Conservation (phyloP, 92 coral and sea anemone species). For the Epizoanthus illoricatus region DNA sequence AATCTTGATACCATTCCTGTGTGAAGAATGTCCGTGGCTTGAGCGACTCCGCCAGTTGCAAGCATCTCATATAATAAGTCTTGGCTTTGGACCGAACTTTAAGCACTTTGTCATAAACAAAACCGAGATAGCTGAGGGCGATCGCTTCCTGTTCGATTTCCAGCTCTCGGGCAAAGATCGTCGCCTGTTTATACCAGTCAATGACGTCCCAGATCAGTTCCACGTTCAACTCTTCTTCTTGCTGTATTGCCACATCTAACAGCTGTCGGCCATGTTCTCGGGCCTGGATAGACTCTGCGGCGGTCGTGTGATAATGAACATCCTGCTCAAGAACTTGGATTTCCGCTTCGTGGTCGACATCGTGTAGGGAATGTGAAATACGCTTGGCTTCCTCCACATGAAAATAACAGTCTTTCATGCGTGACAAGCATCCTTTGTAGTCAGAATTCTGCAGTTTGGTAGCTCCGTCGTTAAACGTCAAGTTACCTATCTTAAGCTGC, state of each 20-base stretch:
- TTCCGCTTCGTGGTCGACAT: conserved; percentile 38
- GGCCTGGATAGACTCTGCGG: conserved; percentile 87
- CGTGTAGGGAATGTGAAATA: conserved; percentile 35
- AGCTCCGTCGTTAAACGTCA: conserved; percentile 75
- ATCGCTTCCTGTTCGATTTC: conserved; percentile 92
- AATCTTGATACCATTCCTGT: conserved; percentile 76
- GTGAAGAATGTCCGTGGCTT: conserved; percentile 78
- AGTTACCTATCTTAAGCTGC: conserved; percentile 56
- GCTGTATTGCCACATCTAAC: conserved; percentile 51
- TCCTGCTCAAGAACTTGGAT: conserved; percentile 62
- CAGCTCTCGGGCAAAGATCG: conserved; percentile 77
- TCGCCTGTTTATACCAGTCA: conserved; percentile 88
- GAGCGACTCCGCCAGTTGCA: conserved; percentile 89
- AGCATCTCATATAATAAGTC: conserved; percentile 68
- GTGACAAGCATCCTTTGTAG: conserved; percentile 70
- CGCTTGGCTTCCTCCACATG: conserved; percentile 87
- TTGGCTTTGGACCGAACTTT: conserved; percentile 72
- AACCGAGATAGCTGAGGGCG: conserved; percentile 79
- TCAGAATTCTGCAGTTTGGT: conserved; percentile 64
- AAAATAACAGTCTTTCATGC: conserved; percentile 81
- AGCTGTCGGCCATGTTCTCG: conserved; percentile 66
- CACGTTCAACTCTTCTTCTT: conserved; percentile 75
- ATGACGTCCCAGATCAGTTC: conserved; percentile 83
- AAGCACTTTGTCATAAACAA: conserved; percentile 80
- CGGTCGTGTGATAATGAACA: conserved; percentile 63